Conservation (phyloP, 2,888 invertebrate species). For the Synanthedon andrenaeformis region DNA sequence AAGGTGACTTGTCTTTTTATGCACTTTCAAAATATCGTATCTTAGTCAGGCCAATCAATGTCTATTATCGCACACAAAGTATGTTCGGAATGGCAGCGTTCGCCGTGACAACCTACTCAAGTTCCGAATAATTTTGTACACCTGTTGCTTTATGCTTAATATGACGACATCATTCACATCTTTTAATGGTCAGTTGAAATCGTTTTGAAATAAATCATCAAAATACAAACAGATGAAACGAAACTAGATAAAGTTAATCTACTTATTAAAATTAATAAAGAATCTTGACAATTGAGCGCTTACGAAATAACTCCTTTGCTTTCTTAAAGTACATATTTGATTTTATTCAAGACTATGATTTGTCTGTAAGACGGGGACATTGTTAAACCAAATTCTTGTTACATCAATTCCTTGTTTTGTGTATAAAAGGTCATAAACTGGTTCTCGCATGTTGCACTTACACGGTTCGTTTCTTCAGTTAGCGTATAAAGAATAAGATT, state of each 20-base stretch:
- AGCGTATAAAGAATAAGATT: too few relatives aligned
- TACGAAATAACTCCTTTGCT: too few relatives aligned
- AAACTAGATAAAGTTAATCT: too few relatives aligned
- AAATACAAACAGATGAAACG: too few relatives aligned
- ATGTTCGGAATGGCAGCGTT: slow-evolving; percentile 5
- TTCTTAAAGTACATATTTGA: slow-evolving; percentile 9
- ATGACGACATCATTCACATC: not conserved
- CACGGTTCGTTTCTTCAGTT: not conserved
- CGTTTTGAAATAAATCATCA: too few relatives aligned
- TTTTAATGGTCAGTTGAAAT: too few relatives aligned
- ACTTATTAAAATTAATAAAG: too few relatives aligned
- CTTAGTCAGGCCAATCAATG: not conserved
- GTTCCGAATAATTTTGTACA: slow-evolving; percentile 2
- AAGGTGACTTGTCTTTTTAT: not conserved
- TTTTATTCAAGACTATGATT: slow-evolving; percentile 13
- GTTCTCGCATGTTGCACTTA: slow-evolving; percentile 13
- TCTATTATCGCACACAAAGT: not conserved
- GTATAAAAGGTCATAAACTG: slow-evolving; percentile 27
- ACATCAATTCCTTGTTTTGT: slow-evolving; percentile 32
- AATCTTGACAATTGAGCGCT: too few relatives aligned
- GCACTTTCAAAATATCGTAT: not conserved
- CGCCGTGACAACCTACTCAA: slow-evolving; percentile 3
- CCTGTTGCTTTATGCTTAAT: slow-evolving; percentile 2
- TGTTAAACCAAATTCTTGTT: slow-evolving; percentile 20
- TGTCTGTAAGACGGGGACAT: slow-evolving; percentile 14